Percentiles rank a stretch among this genome's conserved stretches.
Conservation (phyloP, 2,797 vertebrate species). For the Myioborus miniatus region DNA sequence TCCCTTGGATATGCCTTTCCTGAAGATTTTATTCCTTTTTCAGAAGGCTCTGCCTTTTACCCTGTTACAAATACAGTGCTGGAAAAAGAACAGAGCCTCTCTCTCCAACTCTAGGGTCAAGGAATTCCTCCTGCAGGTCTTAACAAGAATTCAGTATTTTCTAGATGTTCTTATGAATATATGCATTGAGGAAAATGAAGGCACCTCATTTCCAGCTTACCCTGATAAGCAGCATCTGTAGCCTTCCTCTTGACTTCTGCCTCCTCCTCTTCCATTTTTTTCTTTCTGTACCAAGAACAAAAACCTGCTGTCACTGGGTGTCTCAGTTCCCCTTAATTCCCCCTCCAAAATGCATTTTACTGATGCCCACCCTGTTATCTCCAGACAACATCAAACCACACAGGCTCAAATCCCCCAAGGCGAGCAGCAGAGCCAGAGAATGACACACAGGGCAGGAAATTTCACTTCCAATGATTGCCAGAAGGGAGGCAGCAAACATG, state of each 20-base stretch:
- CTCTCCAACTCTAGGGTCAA: neutral
- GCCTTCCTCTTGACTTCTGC: constrained; percentile 90
- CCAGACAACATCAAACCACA: neutral
- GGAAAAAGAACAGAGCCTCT: neutral
- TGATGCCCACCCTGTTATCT: neutral
- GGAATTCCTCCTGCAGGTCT: neutral
- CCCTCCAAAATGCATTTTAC: neutral
- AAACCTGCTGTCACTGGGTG: neutral
- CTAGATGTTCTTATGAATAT: neutral
- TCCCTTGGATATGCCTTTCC: neutral
- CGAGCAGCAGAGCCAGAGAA: neutral
- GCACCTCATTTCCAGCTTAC: constrained; percentile 71
- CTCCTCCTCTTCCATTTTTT: constrained; percentile 91
- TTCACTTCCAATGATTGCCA: neutral
- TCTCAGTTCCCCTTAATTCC: neutral
- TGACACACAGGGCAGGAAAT: neutral
- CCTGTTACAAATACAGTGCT: neutral
- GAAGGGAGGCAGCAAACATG: neutral
- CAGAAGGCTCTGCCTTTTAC: neutral
- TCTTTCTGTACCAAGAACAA: constrained; percentile 81
- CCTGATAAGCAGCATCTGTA: constrained; percentile 92
- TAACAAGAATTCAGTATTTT: neutral
- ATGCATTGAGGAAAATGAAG: neutral
- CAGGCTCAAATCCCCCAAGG: neutral
- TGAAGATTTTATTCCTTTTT: neutral